A percentile compares a stretch with the other conserved stretches of the same genome.
Evolutionary conservation across 2,113 vertebrate species (phyloP).

Genomic region (Naja naja): DNA sequence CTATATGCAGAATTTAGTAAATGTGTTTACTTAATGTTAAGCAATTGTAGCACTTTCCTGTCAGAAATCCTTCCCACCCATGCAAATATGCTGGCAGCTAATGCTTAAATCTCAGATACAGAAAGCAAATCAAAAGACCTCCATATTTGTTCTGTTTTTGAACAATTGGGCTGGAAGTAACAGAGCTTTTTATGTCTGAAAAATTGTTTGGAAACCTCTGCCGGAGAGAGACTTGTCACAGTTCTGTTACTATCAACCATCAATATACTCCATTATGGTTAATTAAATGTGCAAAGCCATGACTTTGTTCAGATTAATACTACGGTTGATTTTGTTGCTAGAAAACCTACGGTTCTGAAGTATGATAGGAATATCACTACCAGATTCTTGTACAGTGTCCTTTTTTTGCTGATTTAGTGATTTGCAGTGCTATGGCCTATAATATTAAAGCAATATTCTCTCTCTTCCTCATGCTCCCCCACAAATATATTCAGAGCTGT

Average conservation of each 20-base stretch:
- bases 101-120: constrained; percentile 4
- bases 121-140: constrained; percentile 6
- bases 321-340: background rate
- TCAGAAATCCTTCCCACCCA: background rate
- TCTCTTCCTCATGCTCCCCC: background rate
- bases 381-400: background rate
- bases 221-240: background rate
- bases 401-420: background rate
- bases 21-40: background rate
- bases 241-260: background rate
- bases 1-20: background rate
- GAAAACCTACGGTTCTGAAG: background rate
- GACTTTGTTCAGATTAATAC: background rate
- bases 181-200: background rate
- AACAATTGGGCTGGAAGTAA: constrained; percentile 2
- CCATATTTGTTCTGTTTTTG: background rate
- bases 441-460: background rate
- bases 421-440: background rate
- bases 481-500: background rate
- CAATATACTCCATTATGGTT: background rate
- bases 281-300: constrained; percentile 20
- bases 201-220: background rate
- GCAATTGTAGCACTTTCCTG: background rate
- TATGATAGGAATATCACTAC: background rate
- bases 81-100: constrained; percentile 1